Conservation (phyloP, 2,113 vertebrate genomes). For the Colistium nudipinnis region DNA sequence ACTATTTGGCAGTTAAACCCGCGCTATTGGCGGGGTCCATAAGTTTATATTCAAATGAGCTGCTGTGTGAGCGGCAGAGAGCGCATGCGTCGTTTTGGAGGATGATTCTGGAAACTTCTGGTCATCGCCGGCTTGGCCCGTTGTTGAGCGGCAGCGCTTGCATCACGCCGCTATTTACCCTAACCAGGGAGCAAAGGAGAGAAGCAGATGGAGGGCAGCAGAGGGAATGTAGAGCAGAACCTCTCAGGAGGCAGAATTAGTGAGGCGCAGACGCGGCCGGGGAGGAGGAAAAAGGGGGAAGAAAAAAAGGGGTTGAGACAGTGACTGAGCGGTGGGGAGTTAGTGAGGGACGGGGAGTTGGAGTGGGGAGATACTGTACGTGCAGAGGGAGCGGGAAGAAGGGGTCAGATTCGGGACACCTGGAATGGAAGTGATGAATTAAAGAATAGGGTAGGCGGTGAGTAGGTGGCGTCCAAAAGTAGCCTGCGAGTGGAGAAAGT, state of each 20-base stretch:
- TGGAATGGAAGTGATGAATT: slow-evolving; percentile 71
- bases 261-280: slow-evolving; percentile 35
- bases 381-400: slow-evolving; percentile 55
- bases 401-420: slow-evolving; percentile 63
- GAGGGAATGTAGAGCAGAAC: slow-evolving; percentile 42
- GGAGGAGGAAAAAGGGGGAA: slow-evolving; percentile 21
- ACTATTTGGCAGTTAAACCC: slow-evolving; percentile 47
- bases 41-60: slow-evolving; percentile 66
- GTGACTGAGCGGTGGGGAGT: slow-evolving; percentile 61
- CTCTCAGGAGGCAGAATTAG: slow-evolving; percentile 61
- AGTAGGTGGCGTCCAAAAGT: slow-evolving; percentile 53
- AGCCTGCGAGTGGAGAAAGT: slow-evolving; percentile 51
- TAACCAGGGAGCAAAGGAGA: slow-evolving; percentile 21
- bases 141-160: slow-evolving; percentile 30
- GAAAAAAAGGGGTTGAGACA: slow-evolving; percentile 35
- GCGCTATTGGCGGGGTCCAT: slow-evolving; percentile 49
- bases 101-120: slow-evolving; percentile 55
- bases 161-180: slow-evolving; percentile 46
- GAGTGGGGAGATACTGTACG: slow-evolving; percentile 30
- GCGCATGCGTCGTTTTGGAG: slow-evolving; percentile 24
- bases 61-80: slow-evolving; percentile 43
- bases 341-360: slow-evolving; percentile 36
- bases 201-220: slow-evolving; percentile 25
- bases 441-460: slow-evolving; percentile 53
- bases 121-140: slow-evolving; percentile 59